Evolutionary conservation across 2,113 vertebrate genomes (phyloP), one percentile per base, ranked within the genome.

Genomic region (Hipposideros armiger): DNA sequence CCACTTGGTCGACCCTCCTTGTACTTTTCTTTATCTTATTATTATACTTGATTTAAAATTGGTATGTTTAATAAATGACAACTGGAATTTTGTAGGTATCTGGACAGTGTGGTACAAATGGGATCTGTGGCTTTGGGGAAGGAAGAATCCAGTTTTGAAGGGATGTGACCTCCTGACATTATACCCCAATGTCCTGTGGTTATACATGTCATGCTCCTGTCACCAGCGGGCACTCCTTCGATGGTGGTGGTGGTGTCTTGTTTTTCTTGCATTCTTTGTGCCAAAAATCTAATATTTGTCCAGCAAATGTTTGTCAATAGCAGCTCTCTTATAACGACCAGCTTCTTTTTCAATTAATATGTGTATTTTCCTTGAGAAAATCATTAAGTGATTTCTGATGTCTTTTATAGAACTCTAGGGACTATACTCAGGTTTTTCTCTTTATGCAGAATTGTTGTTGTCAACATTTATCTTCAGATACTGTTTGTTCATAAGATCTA

Each of bases 341-440:
- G 32, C 20, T 91, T 93, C 67, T 60, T 84, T 94, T 77, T 56
- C 30, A 94, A 76, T 87, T 78, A 84, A 32, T 83, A 80, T 7
- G 54, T 62, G 16, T 42, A 54, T 95, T 90, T 91, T 62, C 52
- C 36, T 54, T 85, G 92, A 73, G 42, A 94, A 96, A 96, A 80
- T 84, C 52, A 84, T 13, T 66, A 80, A 14, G 1, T 90, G 91
- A 87, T 87, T 96, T 85, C 81, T 87, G 70, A 77, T 87, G 24
- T 70, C 64, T 92, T 74, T 74, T 89, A 69, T n/a, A 73, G 40
- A 94, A 81, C 62, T 78, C 72, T 60, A 58, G n/a, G 30, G 80
- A 7, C 36, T 64, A 11, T 50, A 28, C 5, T 82, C 32, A 54
- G 66, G 20, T 56, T 90, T 96, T 90, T 80, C 40, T 90, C 13